phyloP scores from a whole-genome alignment of 2,113 vertebrate species.

The Mormyrus iriodes region DNA sequence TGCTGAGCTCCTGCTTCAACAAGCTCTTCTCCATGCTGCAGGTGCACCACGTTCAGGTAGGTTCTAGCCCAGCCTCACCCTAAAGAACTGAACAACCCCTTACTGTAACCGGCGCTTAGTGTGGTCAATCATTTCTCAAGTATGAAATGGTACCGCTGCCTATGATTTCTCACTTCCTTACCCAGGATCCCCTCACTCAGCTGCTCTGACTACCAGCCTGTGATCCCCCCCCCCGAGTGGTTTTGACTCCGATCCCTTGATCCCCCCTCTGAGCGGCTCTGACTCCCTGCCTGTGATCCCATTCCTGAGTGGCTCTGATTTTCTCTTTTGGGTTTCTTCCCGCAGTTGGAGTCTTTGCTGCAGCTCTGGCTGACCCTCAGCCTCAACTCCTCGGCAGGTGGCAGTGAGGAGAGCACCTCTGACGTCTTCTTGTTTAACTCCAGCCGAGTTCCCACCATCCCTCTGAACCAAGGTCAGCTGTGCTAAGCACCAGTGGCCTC shows the following conservation, averaged over 20 bases:
- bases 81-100: background rate
- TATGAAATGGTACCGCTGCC: background rate
- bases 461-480: slow-evolving; percentile 86
- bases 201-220: background rate
- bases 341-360: slow-evolving; percentile 82
- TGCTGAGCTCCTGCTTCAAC: slow-evolving; percentile 95
- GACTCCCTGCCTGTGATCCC: background rate
- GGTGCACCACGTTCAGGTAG: slow-evolving; percentile 95
- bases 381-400: slow-evolving; percentile 80
- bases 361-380: slow-evolving; percentile 75
- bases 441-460: slow-evolving; percentile 87
- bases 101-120: background rate
- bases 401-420: slow-evolving; percentile 79
- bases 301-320: background rate
- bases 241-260: background rate
- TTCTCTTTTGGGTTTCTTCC: background rate
- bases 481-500: slow-evolving; percentile 30
- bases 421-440: slow-evolving; percentile 95
- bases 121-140: background rate
- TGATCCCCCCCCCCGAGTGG: background rate
- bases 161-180: background rate
- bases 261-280: background rate
- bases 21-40: slow-evolving; percentile 98
- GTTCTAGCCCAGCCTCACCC: background rate
- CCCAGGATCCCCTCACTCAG: background rate